phyloP scores from a whole-genome alignment of 2,888 invertebrate genomes.

The Drosophila mimetica region DNA sequence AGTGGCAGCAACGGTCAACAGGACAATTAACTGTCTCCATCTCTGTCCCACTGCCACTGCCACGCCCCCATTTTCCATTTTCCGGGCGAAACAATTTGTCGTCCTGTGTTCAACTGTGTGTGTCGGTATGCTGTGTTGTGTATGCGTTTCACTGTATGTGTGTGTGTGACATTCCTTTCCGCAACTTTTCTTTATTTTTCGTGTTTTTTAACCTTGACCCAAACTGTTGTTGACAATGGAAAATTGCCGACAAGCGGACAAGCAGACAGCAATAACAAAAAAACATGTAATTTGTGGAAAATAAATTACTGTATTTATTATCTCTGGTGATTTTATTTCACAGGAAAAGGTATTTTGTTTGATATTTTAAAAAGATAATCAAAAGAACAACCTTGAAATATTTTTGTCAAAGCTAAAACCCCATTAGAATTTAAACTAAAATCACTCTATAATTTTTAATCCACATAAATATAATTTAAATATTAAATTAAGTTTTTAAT shows the following conservation, averaged over 20 bases:
- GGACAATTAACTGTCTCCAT: slow-evolving; percentile 22
- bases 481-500: not conserved
- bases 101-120: slow-evolving; percentile 22
- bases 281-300: too few relatives aligned
- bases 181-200: slow-evolving; percentile 27
- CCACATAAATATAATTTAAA: too few relatives aligned
- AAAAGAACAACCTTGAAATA: too few relatives aligned
- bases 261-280: slow-evolving; percentile 10
- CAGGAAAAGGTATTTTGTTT: not conserved
- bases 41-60: slow-evolving; percentile 1
- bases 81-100: slow-evolving; percentile 39
- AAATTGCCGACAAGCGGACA: slow-evolving; percentile 38
- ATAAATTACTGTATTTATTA: not conserved
- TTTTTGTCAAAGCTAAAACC: too few relatives aligned
- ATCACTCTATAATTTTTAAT: too few relatives aligned
- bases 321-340: not conserved
- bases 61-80: slow-evolving; percentile 9
- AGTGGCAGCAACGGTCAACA: slow-evolving; percentile 19
- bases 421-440: too few relatives aligned
- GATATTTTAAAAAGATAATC: not conserved
- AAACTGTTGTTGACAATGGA: slow-evolving; percentile 51
- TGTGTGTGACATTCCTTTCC: slow-evolving; percentile 39
- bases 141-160: slow-evolving; percentile 30
- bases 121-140: slow-evolving; percentile 10
- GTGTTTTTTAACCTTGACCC: slow-evolving; percentile 62